phyloP scores from a whole-genome alignment of 1,140 invertebrate species.

The Drosophila tristis region DNA sequence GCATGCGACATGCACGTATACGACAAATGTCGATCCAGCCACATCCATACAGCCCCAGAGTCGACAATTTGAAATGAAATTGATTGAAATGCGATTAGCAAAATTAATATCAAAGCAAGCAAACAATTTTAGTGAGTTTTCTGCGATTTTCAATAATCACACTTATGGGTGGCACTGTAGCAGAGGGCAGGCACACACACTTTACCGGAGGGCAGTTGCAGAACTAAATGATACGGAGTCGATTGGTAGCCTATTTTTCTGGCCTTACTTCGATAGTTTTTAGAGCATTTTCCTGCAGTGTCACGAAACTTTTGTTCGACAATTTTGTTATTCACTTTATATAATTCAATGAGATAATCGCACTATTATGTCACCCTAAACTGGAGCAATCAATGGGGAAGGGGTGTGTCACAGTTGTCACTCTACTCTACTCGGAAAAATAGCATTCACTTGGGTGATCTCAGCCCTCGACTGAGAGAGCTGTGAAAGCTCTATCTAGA shows the following conservation, averaged over 20 bases:
- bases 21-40: constrained; percentile 55
- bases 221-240: constrained; percentile 25
- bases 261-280: constrained; percentile 42
- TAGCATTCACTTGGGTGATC: constrained; percentile 24
- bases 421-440: not conserved
- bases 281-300: constrained; percentile 63
- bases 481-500: constrained; percentile 47
- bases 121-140: constrained; percentile 10
- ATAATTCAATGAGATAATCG: constrained; percentile 70
- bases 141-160: constrained; percentile 63
- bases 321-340: constrained; percentile 50
- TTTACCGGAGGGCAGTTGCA: not conserved
- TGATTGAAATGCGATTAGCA: constrained; percentile 78
- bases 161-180: constrained; percentile 50
- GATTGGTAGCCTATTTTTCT: constrained; percentile 54
- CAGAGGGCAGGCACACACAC: too few species aligned
- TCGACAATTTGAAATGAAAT: constrained; percentile 75
- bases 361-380: constrained; percentile 48
- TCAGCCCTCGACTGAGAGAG: constrained; percentile 15
- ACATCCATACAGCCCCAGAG: not conserved
- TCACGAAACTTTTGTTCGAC: constrained; percentile 66
- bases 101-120: constrained; percentile 62
- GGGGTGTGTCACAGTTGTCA: constrained; percentile 12
- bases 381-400: constrained; percentile 18
- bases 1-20: constrained; percentile 63